Percentiles rank a stretch among this genome's conserved stretches.
phyloP scores from a whole-genome alignment of 2,888 invertebrate genomes.

The Drosophila macrothrix region DNA sequence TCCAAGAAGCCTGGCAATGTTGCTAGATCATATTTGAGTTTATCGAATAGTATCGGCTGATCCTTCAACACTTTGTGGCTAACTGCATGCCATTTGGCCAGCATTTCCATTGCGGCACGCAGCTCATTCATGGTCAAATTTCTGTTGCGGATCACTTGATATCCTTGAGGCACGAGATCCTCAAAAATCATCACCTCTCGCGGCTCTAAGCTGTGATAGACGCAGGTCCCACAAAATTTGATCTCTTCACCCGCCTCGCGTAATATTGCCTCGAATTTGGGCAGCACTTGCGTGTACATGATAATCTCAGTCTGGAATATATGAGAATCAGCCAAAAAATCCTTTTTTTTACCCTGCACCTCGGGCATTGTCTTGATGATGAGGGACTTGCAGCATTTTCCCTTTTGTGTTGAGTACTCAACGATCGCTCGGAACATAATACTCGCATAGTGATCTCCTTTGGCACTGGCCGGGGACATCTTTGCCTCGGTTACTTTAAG shows the following conservation, averaged over 20 bases:
- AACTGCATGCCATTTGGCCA: constrained; percentile 74
- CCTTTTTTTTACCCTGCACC: constrained; percentile 65
- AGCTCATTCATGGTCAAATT: constrained; percentile 18
- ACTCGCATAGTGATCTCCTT: constrained; percentile 75
- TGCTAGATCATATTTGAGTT: constrained; percentile 21
- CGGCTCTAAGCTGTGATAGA: constrained; percentile 53
- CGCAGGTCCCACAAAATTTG: constrained; percentile 40
- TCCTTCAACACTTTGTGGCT: constrained; percentile 42
- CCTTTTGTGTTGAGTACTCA: constrained; percentile 37
- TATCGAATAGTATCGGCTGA: constrained; percentile 30
- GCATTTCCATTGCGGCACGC: constrained; percentile 24
- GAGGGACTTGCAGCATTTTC: constrained; percentile 50
- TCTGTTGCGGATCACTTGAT: constrained; percentile 42
- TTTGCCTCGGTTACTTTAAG: constrained; percentile 34
- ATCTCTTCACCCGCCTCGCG: constrained; percentile 63
- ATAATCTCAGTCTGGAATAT: constrained; percentile 75
- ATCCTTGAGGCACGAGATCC: constrained; percentile 30
- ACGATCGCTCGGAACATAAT: constrained; percentile 66
- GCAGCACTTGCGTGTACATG: constrained; percentile 76
- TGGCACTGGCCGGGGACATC: constrained; percentile 57
- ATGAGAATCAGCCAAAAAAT: constrained; percentile 53
- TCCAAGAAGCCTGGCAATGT: constrained; percentile 31
- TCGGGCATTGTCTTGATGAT: constrained; percentile 80
- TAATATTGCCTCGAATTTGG: constrained; percentile 70
- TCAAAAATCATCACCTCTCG: constrained; percentile 42